Percentiles rank a stretch among this genome's conserved stretches.
phyloP scores from a whole-genome alignment of 2,888 invertebrate species.

The Eupithecia insigniata region DNA sequence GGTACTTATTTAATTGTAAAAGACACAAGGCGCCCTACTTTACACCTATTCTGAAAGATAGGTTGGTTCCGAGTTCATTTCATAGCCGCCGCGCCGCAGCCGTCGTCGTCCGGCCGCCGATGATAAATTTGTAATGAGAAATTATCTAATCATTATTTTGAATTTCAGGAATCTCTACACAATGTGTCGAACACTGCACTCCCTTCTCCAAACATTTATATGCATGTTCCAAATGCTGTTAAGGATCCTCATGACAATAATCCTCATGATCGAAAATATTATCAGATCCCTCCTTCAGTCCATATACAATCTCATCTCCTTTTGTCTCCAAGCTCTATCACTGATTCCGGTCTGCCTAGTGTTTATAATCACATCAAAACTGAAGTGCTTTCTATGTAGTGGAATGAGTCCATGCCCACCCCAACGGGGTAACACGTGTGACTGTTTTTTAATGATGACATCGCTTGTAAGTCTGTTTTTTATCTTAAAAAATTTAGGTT shows the following conservation, averaged over 20 bases:
- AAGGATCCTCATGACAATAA: constrained; percentile 71
- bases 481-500: background rate
- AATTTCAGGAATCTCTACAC: background rate
- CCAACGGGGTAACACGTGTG: background rate
- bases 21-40: no score
- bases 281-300: constrained; percentile 69
- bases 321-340: constrained; percentile 66
- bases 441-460: background rate
- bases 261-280: constrained; percentile 72
- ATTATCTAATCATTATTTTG: background rate
- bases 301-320: constrained; percentile 69
- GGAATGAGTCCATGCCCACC: background rate
- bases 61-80: background rate
- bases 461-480: background rate
- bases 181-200: constrained; percentile 71
- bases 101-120: background rate
- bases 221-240: constrained; percentile 71
- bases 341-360: constrained; percentile 53
- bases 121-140: background rate
- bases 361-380: constrained; percentile 5
- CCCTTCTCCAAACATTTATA: constrained; percentile 59
- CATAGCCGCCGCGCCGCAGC: background rate
- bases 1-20: no score
- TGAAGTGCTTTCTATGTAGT: background rate
- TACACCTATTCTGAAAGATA: no score